Percentiles rank a stretch among this genome's conserved stretches.
Conservation (phyloP, 2,797 vertebrate genomes). For the Sphenopsis melanotis region DNA sequence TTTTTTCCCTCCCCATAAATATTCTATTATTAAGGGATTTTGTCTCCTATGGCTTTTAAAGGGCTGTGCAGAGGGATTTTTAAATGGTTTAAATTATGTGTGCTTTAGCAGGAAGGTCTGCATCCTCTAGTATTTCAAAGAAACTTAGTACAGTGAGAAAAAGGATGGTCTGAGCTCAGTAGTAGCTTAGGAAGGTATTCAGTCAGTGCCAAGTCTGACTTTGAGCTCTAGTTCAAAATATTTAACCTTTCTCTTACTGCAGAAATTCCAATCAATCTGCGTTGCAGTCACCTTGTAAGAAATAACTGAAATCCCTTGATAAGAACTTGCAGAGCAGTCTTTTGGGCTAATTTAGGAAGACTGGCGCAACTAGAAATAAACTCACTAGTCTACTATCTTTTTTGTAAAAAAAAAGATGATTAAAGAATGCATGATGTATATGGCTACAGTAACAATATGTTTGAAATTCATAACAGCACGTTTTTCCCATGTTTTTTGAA, state of each 20-base stretch:
- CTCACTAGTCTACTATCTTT: background rate
- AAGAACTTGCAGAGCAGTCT: constrained; percentile 28
- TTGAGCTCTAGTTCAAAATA: constrained; percentile 18
- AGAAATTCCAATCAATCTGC: constrained; percentile 36
- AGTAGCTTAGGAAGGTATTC: constrained; percentile 25
- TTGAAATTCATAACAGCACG: background rate
- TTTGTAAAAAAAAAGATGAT: background rate
- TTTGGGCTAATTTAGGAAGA: constrained; percentile 28
- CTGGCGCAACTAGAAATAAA: background rate
- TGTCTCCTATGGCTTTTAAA: background rate
- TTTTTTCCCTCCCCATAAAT: background rate
- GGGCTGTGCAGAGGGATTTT: background rate
- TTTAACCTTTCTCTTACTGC: constrained; percentile 61
- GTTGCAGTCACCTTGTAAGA: constrained; percentile 43
- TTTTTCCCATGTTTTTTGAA: background rate
- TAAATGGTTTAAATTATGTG: background rate
- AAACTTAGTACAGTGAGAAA: background rate
- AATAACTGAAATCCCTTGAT: constrained; percentile 31
- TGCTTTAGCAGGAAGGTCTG: background rate
- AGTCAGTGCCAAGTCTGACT: constrained; percentile 43
- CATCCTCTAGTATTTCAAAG: background rate
- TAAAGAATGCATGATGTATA: background rate
- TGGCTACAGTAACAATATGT: background rate
- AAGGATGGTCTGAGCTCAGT: constrained; percentile 1
- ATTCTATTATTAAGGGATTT: background rate